These are phyloP conservation scores for Drosophila ogumai DNA, from an alignment of 1,140 invertebrate genomes.

Conservation along the genomic window DNA sequence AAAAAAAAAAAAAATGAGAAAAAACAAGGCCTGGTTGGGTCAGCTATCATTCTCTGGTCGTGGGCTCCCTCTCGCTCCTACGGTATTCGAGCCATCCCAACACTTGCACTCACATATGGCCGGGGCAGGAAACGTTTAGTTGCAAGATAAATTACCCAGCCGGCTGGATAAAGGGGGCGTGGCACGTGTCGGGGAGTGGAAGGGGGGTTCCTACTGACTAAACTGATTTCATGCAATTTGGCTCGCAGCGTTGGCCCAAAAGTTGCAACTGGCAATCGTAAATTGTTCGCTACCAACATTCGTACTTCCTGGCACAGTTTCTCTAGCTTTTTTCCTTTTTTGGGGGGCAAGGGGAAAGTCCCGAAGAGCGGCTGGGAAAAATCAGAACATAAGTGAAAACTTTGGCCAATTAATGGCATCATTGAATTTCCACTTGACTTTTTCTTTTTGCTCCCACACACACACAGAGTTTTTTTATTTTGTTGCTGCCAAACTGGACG, in stretches of 20 bases:
- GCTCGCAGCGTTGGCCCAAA: constrained; percentile 70
- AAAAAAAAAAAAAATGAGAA: neutral
- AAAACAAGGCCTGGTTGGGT: constrained; percentile 34
- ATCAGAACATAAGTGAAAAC: constrained; percentile 83
- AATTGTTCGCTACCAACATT: constrained; percentile 75
- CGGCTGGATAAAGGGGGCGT: constrained; percentile 40
- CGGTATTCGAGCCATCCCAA: constrained; percentile 26
- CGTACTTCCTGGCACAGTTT: constrained; percentile 80
- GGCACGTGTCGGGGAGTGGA: constrained; percentile 22
- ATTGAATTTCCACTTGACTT: constrained; percentile 84
- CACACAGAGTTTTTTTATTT: constrained; percentile 36
- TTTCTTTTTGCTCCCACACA: constrained; percentile 47
- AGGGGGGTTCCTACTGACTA: constrained; percentile 56
- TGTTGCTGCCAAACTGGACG: constrained; percentile 77
- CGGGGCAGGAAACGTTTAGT: constrained; percentile 72
- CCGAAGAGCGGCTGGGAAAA: constrained; percentile 49
- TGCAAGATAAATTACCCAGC: constrained; percentile 75
- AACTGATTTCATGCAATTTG: constrained; percentile 83
- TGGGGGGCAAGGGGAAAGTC: constrained; percentile 1
- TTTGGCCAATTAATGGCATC: constrained; percentile 85
- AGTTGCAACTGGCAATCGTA: constrained; percentile 74
- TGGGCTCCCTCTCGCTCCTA: neutral
- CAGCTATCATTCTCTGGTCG: constrained; percentile 35
- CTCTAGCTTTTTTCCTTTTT: neutral
- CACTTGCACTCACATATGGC: constrained; percentile 50